A percentile compares a stretch with the other conserved stretches of the same genome.
phyloP scores from a whole-genome alignment of 2,113 vertebrate species.

The Hippolais icterina region DNA sequence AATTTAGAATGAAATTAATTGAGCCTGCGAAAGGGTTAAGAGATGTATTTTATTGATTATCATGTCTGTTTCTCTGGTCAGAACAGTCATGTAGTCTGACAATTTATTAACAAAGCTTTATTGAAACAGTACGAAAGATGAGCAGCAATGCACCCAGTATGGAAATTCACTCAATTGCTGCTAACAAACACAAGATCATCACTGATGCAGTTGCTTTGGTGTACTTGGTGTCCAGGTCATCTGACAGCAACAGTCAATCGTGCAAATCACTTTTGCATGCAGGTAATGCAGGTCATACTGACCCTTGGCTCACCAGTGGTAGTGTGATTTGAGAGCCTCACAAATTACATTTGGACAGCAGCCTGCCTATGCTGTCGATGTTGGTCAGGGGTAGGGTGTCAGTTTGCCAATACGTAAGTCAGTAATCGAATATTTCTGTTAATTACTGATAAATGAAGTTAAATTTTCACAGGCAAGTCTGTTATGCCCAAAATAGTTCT shows the following conservation, averaged over 20 bases:
- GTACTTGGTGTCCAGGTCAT: neutral
- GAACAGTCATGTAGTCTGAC: neutral
- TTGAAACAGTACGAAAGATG: neutral
- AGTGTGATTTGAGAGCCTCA: neutral
- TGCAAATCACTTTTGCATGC: neutral
- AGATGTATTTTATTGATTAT: neutral
- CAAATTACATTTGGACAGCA: neutral
- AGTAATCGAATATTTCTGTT: neutral
- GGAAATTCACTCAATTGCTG: neutral
- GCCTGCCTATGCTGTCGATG: rapidly evolving
- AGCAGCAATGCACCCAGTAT: rapidly evolving
- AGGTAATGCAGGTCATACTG: rapidly evolving
- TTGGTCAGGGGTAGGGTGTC: neutral
- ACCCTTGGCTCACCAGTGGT: neutral
- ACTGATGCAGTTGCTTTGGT: rapidly evolving
- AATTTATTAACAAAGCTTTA: neutral
- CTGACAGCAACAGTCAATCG: rapidly evolving
- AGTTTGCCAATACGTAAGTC: neutral
- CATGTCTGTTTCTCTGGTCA: neutral
- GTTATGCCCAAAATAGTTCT: neutral
- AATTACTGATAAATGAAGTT: neutral
- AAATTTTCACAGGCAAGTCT: neutral
- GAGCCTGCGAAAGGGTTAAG: neutral
- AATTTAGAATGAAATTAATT: neutral
- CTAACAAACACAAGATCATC: neutral